Evolutionary conservation across 2,113 vertebrate species (phyloP).

Genomic region (Coryphaenoides rupestris): DNA sequence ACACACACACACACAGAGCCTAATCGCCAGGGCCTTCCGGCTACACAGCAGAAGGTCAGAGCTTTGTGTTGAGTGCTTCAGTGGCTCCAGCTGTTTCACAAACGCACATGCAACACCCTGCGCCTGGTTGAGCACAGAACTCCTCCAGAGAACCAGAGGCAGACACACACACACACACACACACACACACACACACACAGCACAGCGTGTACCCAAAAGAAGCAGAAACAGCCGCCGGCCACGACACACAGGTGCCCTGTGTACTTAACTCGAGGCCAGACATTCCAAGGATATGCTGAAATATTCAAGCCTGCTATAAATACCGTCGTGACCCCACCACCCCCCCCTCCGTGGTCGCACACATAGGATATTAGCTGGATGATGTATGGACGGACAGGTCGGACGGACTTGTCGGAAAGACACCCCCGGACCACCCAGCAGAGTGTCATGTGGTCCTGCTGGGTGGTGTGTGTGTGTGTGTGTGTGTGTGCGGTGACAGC

Average conservation of each 20-base stretch:
- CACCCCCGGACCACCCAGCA: not conserved
- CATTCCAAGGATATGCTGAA: conserved; percentile 32
- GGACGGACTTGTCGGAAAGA: conserved; percentile 6
- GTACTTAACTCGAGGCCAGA: conserved; percentile 9
- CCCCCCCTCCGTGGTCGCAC: conserved; percentile 17
- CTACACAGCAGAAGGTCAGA: conserved; percentile 38
- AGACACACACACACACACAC: not conserved
- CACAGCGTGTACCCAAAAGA: conserved; percentile 7
- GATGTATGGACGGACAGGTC: conserved; percentile 38
- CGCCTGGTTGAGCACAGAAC: no score
- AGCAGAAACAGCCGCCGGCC: no score
- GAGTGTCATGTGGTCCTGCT: not conserved
- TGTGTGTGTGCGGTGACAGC: not conserved
- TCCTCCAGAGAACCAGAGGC: not conserved
- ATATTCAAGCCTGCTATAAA: conserved; percentile 52
- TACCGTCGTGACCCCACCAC: conserved; percentile 40
- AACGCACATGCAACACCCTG: not conserved
- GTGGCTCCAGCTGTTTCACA: conserved; percentile 21
- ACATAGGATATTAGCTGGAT: conserved; percentile 30
- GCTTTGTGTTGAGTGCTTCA: conserved; percentile 27
- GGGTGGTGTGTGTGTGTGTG: no score
- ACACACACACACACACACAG: not conserved
- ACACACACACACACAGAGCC: no score
- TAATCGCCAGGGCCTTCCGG: not conserved
- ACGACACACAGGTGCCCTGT: conserved; percentile 40